phyloP scores from a whole-genome alignment of 1,140 invertebrate genomes.

The Pinna nobilis region DNA sequence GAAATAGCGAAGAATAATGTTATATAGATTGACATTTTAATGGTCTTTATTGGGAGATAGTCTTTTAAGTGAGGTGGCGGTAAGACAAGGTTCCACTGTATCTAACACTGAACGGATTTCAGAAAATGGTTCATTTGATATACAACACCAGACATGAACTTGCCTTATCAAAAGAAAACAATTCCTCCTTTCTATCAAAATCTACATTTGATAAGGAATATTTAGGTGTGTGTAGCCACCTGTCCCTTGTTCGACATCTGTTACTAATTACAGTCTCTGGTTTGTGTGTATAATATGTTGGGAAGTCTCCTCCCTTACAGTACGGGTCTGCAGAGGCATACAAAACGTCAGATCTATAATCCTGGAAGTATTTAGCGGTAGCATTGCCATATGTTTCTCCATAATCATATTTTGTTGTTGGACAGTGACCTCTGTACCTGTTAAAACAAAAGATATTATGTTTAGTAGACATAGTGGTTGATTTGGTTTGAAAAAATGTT shows the following conservation, averaged over 20 bases:
- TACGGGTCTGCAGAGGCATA: constrained; percentile 70
- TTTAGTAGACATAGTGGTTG: background rate
- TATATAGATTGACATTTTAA: too few species aligned
- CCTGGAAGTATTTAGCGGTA: constrained; percentile 75
- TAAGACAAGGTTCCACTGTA: too few species aligned
- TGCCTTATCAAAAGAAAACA: constrained; percentile 68
- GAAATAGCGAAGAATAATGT: too few species aligned
- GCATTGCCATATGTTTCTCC: constrained; percentile 75
- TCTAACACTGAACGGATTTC: too few species aligned
- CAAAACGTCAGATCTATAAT: constrained; percentile 71
- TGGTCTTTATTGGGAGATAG: too few species aligned
- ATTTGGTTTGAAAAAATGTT: background rate
- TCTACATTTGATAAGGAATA: constrained; percentile 72
- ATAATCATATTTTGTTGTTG: constrained; percentile 75
- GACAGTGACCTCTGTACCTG: constrained; percentile 74
- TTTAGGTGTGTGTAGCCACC: constrained; percentile 68
- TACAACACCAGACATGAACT: background rate
- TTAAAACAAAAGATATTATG: constrained; percentile 31
- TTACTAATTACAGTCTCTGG: constrained; percentile 72
- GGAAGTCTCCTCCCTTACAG: constrained; percentile 71
- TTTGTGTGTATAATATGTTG: constrained; percentile 72
- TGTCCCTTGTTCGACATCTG: constrained; percentile 65
- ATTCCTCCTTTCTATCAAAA: constrained; percentile 70
- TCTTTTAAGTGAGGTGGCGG: too few species aligned
- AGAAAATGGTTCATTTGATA: background rate